Percentiles rank a stretch among this genome's conserved stretches.
Evolutionary conservation across 1,140 invertebrate genomes (phyloP).

Genomic region (Drosophila quadrilineata): DNA sequence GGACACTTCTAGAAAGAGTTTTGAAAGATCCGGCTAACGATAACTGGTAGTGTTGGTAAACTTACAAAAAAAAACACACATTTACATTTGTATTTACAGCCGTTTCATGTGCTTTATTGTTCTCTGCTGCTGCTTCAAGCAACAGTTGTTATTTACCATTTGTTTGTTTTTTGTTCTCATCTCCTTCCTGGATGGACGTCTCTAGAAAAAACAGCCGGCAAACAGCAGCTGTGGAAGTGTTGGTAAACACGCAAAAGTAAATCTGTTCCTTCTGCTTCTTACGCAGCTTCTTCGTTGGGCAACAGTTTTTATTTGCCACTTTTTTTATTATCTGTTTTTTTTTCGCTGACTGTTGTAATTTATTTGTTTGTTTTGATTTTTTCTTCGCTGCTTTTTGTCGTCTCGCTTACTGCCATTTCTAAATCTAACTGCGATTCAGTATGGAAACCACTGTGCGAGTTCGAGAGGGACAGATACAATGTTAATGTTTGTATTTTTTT

Average conservation of each 20-base stretch:
- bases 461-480: not conserved
- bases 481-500: conserved; percentile 41
- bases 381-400: not conserved
- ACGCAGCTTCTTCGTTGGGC: not conserved
- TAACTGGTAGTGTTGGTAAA: no score
- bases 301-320: conserved; percentile 18
- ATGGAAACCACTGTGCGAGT: conserved; percentile 18
- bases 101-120: conserved; percentile 9
- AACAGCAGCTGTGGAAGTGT: no score
- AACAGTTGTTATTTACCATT: conserved; percentile 19
- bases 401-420: conserved; percentile 2
- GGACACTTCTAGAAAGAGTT: no score
- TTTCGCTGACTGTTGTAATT: conserved; percentile 1
- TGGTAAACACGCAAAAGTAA: no score
- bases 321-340: conserved; percentile 17
- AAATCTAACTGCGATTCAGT: conserved; percentile 49
- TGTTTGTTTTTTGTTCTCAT: conserved; percentile 11
- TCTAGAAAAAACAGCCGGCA: no score
- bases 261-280: conserved; percentile 14
- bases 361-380: conserved; percentile 19
- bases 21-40: no score
- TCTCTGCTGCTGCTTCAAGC: conserved; percentile 2
- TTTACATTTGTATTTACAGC: conserved; percentile 19
- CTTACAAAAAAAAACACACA: no score
- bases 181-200: no score